A percentile compares a stretch with the other conserved stretches of the same genome.
Evolutionary conservation across 1,140 invertebrate genomes (phyloP).

Genomic region (Sitophilus oryzae): DNA sequence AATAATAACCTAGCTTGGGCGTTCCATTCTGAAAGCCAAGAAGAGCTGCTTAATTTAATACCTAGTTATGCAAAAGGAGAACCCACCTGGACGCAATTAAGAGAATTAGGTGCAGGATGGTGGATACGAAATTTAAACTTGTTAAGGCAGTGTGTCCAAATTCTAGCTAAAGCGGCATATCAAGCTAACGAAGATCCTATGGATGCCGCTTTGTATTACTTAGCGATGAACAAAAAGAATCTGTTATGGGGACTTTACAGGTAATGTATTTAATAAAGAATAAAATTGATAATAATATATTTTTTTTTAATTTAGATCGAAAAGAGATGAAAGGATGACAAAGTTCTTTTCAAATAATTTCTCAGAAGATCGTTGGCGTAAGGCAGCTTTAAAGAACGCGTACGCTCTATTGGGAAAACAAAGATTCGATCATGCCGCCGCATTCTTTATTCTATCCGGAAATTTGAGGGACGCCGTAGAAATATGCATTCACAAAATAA

Average conservation of each 20-base stretch:
- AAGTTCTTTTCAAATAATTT: conserved; percentile 95
- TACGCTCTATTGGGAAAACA: conserved; percentile 94
- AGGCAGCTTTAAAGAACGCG: conserved; percentile 95
- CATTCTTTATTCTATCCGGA: conserved; percentile 92
- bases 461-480: conserved; percentile 92
- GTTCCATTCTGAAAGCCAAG: conserved; percentile 97
- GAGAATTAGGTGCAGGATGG: conserved; percentile 93
- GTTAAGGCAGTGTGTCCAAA: conserved; percentile 83
- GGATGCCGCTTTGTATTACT: conserved; percentile 94
- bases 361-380: conserved; percentile 85
- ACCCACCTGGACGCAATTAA: conserved; percentile 85
- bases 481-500: conserved; percentile 76
- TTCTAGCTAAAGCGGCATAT: conserved; percentile 87
- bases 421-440: conserved; percentile 87
- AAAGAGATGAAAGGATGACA: conserved; percentile 87
- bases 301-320: conserved; percentile 54
- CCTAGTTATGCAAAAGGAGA: conserved; percentile 80
- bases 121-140: conserved; percentile 88
- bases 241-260: conserved; percentile 91
- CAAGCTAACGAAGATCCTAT: conserved; percentile 88
- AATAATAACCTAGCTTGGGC: conserved; percentile 97
- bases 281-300: neutral
- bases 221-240: conserved; percentile 98
- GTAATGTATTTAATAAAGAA: conserved; percentile 30
- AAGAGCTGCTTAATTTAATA: conserved; percentile 86